phyloP scores from a whole-genome alignment of 2,888 invertebrate species.

The Thymelicus sylvestris region DNA sequence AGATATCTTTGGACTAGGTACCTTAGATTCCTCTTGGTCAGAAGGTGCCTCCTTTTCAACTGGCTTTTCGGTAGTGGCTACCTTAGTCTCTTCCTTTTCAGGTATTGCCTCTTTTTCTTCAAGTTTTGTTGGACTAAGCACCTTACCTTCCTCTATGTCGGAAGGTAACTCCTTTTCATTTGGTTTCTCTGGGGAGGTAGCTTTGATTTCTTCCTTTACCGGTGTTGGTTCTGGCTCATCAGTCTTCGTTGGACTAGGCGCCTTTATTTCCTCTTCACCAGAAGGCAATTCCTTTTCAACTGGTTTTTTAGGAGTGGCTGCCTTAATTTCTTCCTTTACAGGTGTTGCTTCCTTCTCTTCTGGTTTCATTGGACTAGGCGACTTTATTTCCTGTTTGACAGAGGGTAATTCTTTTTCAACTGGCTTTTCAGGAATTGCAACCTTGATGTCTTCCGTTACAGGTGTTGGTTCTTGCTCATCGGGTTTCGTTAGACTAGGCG shows the following conservation, averaged over 20 bases:
- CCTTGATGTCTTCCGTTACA: conserved; percentile 4
- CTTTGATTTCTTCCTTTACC: conserved; percentile 8
- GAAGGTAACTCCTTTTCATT: conserved; percentile 1
- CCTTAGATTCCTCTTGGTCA: neutral
- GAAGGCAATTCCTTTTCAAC: neutral
- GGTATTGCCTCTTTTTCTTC: neutral
- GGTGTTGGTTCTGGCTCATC: neutral
- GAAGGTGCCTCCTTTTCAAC: neutral
- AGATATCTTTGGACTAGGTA: neutral
- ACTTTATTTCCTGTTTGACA: neutral
- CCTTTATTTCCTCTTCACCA: neutral
- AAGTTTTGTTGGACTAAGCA: conserved; percentile 7
- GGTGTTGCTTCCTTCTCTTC: neutral
- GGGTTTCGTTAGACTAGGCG: too few species aligned
- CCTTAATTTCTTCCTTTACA: neutral
- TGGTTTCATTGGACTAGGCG: neutral
- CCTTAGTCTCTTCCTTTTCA: neutral
- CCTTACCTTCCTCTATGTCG: conserved; percentile 3
- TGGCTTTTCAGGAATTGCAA: neutral
- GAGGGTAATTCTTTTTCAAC: neutral
- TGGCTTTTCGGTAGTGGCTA: neutral
- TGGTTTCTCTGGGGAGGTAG: neutral
- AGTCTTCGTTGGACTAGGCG: too few species aligned
- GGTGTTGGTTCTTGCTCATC: neutral
- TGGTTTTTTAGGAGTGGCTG: neutral